These are phyloP conservation scores for Galagoides demidoff DNA, from an alignment of 2,797 vertebrate genomes.

Conservation along the genomic window DNA sequence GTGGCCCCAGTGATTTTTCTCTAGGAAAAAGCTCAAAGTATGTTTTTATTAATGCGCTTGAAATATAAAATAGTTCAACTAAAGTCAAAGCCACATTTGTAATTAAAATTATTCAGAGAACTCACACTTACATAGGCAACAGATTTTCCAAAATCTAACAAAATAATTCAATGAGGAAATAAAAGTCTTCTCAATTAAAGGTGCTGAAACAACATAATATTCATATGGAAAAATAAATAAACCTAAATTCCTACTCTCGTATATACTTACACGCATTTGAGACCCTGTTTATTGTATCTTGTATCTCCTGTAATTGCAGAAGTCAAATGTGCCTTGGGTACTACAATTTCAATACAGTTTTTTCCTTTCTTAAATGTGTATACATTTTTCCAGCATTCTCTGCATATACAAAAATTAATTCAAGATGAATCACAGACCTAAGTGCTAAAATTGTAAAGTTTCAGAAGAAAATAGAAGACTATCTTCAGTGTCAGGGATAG, in stretches of 20 bases:
- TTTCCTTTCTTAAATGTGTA: too few species aligned
- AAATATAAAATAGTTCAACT: slow-evolving; percentile 11
- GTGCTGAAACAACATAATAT: neutral
- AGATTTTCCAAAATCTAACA: slow-evolving; percentile 45
- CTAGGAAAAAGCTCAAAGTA: neutral
- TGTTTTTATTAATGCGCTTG: slow-evolving; percentile 6
- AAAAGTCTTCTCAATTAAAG: neutral
- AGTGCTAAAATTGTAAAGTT: slow-evolving; percentile 30
- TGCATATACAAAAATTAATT: neutral
- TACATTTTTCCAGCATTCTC: too few species aligned
- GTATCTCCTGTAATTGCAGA: too few species aligned
- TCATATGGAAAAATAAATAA: slow-evolving; percentile 25
- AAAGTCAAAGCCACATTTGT: slow-evolving; percentile 41
- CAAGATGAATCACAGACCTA: neutral
- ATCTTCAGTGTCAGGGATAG: neutral
- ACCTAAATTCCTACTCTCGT: neutral
- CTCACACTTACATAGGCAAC: neutral
- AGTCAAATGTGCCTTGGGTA: too few species aligned
- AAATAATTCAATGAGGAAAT: neutral
- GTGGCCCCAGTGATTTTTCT: neutral
- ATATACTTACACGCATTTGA: neutral
- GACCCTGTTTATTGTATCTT: too few species aligned
- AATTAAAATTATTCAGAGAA: slow-evolving; percentile 26
- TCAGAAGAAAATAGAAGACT: neutral
- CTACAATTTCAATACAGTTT: too few species aligned